Conservation (phyloP, 1,140 invertebrate genomes). For the Hylyphantes graminicola region DNA sequence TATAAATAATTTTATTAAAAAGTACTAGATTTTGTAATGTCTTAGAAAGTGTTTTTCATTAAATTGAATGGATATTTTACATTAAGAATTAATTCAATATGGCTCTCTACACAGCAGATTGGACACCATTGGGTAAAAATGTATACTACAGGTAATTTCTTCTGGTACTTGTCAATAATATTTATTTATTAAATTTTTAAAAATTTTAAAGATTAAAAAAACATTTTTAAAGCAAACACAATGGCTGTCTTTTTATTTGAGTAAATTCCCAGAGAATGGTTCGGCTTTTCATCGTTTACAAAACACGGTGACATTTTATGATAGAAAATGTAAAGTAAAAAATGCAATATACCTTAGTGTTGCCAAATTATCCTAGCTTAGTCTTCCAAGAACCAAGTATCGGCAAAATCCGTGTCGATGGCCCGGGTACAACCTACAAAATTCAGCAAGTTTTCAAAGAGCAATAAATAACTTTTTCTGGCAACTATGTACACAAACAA, state of each 20-base stretch:
- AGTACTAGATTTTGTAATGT: background rate
- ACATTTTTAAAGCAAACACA: background rate
- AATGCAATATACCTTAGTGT: too few species aligned
- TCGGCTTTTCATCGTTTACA: background rate
- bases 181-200: background rate
- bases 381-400: too few species aligned
- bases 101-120: slow-evolving; percentile 76
- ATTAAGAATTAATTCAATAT: slow-evolving; percentile 45
- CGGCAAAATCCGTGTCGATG: too few species aligned
- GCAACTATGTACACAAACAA: too few species aligned
- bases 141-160: slow-evolving; percentile 73
- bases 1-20: background rate
- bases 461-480: too few species aligned
- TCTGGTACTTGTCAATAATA: slow-evolving; percentile 3
- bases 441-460: too few species aligned
- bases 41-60: background rate
- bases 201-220: background rate
- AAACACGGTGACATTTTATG: background rate
- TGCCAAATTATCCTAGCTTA: too few species aligned
- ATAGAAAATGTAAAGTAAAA: background rate
- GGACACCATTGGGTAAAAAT: slow-evolving; percentile 77
- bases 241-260: slow-evolving; percentile 31
- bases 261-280: slow-evolving; percentile 3
- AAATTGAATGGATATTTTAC: background rate
- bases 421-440: too few species aligned